Evolutionary conservation across 2,113 vertebrate genomes (phyloP).

Genomic region (Neotoma lepida): DNA sequence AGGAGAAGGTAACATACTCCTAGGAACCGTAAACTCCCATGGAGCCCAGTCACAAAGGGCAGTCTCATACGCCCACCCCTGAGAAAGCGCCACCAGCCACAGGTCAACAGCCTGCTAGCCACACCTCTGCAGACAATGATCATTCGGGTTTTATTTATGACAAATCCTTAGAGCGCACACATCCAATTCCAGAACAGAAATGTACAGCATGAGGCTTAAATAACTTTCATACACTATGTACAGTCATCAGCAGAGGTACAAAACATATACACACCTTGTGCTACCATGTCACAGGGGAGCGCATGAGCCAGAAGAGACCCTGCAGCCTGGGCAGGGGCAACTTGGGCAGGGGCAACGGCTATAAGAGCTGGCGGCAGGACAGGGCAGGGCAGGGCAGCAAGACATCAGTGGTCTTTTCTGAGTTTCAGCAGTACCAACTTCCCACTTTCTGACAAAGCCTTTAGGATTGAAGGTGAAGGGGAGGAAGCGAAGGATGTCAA

Average conservation of each 20-base stretch:
- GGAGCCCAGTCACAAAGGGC: background rate
- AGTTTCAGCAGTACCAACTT: background rate
- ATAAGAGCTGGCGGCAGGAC: background rate
- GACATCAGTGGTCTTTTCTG: constrained; percentile 18
- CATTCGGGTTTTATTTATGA: constrained; percentile 81
- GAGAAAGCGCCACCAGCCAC: background rate
- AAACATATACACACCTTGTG: constrained; percentile 75
- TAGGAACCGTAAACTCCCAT: background rate
- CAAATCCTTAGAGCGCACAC: constrained; percentile 79
- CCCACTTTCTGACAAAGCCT: background rate
- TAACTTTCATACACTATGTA: constrained; percentile 85
- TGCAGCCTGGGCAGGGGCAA: background rate
- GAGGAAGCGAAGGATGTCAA: background rate
- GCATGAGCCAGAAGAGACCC: background rate
- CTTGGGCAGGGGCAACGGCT: background rate
- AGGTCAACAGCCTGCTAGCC: background rate
- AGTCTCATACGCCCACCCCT: background rate
- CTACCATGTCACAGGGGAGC: background rate
- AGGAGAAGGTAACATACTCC: fast-evolving
- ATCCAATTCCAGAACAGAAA: constrained; percentile 68
- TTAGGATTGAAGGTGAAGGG: background rate
- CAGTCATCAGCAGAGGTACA: constrained; percentile 77
- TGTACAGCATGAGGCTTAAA: constrained; percentile 79
- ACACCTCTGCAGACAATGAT: background rate
- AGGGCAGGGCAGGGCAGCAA: background rate